Base-by-base conservation (phyloP, 2,888 invertebrate species). In the Fissipunctia ypsillon region DNA sequence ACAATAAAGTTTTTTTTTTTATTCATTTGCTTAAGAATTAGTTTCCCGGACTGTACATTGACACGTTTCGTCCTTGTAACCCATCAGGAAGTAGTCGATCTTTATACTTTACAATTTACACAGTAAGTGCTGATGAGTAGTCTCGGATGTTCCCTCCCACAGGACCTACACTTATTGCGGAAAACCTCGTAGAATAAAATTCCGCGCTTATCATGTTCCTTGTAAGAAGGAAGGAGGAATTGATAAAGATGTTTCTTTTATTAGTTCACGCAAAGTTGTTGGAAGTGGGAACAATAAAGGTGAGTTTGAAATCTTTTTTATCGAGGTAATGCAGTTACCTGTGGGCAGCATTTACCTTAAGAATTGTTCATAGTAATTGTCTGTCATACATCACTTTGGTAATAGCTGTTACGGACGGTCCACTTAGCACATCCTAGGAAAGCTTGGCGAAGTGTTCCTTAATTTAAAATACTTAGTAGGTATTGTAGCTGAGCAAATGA, bases 31-130 rank as follows among this genome's bases (percentile, higher is more conserved):
- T n/a, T 14, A 28, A 22, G 6, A 63, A 22, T 22, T 14, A 0
- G 9, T 63, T 28, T 63, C 1, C 2, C 28, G 16, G 5, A 5
- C 5, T 45, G 16, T 16, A 43, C 57, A 72, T 65, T 68, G 72
- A 79, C 69, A 84, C 88, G 84, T 78, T 68, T 69, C 86, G 92
- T 92, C 93, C 94, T 94, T 94, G 94, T 88, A n/a, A 90, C 86
- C 89, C 90, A 93, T 92, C 90, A 94, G 95, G 95, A 95, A 92
- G 93, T 94, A 83, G 90, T 89, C 90, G 91, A 92, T 94, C 91
- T 92, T 89, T 87, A 92, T 91, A 88, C 88, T 90, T 90, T 59
- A 63, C 60, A 77, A 60, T 78, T 77, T 88, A 91, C 90, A 79
- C 85, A 81, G 88, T 91, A 91, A 91, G 90, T 88, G 89, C 87